These are phyloP conservation scores for Chaetodon trifasciatus DNA, from an alignment of 2,797 vertebrate genomes.

Conservation along the genomic window DNA sequence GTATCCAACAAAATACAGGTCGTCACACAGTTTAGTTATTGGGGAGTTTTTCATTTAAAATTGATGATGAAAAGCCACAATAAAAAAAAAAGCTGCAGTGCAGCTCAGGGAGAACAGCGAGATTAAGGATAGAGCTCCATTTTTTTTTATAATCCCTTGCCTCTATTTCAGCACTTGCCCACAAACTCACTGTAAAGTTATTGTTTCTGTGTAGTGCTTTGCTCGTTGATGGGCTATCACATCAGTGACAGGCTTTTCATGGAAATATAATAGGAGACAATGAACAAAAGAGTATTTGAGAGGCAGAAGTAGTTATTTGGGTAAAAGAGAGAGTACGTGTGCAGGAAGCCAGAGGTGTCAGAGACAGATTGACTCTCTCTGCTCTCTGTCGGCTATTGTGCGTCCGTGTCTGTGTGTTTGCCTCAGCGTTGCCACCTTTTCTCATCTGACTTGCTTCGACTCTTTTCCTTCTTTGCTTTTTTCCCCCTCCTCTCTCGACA, in stretches of 20 bases:
- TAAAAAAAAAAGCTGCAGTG: not conserved
- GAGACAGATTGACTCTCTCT: conserved; percentile 66
- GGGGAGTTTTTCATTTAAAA: conserved; percentile 33
- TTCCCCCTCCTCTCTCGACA: conserved; percentile 36
- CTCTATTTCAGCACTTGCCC: conserved; percentile 26
- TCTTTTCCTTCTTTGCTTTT: conserved; percentile 59
- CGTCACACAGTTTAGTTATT: not conserved
- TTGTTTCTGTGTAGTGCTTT: conserved; percentile 27
- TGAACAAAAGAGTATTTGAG: conserved; percentile 60
- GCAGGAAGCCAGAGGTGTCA: conserved; percentile 76
- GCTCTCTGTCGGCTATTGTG: conserved; percentile 71
- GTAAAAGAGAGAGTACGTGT: conserved; percentile 40
- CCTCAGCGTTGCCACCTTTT: conserved; percentile 67
- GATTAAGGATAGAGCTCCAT: not conserved
- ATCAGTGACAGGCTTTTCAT: conserved; percentile 58
- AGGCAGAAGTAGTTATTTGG: conserved; percentile 57
- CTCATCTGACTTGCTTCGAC: conserved; percentile 67
- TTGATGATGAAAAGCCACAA: conserved; percentile 4
- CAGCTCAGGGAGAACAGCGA: conserved; percentile 3
- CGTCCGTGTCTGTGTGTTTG: conserved; percentile 59
- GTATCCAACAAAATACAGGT: conserved; percentile 16
- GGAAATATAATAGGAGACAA: conserved; percentile 48
- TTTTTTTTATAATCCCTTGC: not conserved
- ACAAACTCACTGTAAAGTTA: conserved; percentile 41
- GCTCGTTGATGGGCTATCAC: conserved; percentile 42